Evolutionary conservation across 2,113 vertebrate genomes (phyloP), one percentile per base, ranked within the genome.

Genomic region (Penelope pileata): DNA sequence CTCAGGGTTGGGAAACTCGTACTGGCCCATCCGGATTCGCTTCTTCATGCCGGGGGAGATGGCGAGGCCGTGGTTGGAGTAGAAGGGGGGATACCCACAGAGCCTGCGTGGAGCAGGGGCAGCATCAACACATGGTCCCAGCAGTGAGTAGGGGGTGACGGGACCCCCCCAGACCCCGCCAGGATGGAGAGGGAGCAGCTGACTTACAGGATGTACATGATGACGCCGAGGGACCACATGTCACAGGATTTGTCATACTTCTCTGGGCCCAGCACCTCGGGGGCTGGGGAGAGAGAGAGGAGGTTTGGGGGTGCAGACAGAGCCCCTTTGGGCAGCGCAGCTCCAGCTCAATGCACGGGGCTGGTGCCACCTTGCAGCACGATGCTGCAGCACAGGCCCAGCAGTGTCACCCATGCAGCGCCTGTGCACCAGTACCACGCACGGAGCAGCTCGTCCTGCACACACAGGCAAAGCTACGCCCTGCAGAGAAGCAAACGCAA

Each of bases 21-120:
- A 99, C 69, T 99, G 99, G 60, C 99, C 99, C 98, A 99, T 99
- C 16, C 98, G 98, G 96, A 99, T 99, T 38, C 99, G 97, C 92
- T 82, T 99, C 98, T 99, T 99, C 99, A 99, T 99, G 84, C 99
- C 99, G 3, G 99, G 99, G n/a, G 99, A 99, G 96, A 99, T 99
- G 97, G 99, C 99, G 62, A 99, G 97, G 68, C 99, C 99, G 0
- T 99, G 99, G 97, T 99, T 99, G 66, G 99, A 99, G 96, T 99
- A 99, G 97, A 99, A 99, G 4, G 99, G 99, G 45, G 99, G 99
- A 81, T 99, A 99, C 9, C 99, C 99, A 48, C 99, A 99, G 54
- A 99, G 97, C 96, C 99, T 99, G 96, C 4, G 1, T 13, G 59
- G 1, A 62, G 64, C 58, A 60, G 67, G 69, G 70, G 66, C 51